Percentiles rank a stretch among this genome's conserved stretches.
Evolutionary conservation across 2,113 vertebrate species (phyloP).

Genomic region (Mirounga angustirostris): DNA sequence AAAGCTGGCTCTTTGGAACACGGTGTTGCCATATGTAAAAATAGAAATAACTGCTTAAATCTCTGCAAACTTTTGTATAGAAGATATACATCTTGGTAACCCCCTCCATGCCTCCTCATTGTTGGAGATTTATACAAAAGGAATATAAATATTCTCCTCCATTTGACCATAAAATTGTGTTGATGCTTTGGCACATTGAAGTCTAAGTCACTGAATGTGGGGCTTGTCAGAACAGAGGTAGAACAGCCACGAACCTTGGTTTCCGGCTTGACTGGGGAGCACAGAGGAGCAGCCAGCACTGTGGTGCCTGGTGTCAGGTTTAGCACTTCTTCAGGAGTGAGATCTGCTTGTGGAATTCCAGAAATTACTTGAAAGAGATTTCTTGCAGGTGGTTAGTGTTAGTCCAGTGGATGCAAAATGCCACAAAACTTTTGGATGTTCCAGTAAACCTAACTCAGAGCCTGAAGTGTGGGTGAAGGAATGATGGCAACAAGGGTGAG

Average conservation of each 20-base stretch:
- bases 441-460: neutral
- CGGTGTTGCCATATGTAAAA: neutral
- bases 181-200: neutral
- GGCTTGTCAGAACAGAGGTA: neutral
- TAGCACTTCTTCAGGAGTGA: neutral
- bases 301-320: neutral
- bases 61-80: neutral
- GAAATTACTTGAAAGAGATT: neutral
- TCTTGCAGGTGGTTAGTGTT: neutral
- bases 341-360: neutral
- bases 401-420: neutral
- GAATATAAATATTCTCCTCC: neutral
- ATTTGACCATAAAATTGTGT: neutral
- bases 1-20: neutral
- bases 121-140: neutral
- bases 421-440: neutral
- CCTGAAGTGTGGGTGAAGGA: neutral
- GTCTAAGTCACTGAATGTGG: neutral
- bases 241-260: neutral
- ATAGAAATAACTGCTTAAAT: neutral
- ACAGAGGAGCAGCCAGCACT: neutral
- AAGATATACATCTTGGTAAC: neutral
- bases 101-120: neutral
- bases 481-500: neutral
- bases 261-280: neutral